phyloP scores from a whole-genome alignment of 2,797 vertebrate genomes.

The Lophotriccus pileatus region DNA sequence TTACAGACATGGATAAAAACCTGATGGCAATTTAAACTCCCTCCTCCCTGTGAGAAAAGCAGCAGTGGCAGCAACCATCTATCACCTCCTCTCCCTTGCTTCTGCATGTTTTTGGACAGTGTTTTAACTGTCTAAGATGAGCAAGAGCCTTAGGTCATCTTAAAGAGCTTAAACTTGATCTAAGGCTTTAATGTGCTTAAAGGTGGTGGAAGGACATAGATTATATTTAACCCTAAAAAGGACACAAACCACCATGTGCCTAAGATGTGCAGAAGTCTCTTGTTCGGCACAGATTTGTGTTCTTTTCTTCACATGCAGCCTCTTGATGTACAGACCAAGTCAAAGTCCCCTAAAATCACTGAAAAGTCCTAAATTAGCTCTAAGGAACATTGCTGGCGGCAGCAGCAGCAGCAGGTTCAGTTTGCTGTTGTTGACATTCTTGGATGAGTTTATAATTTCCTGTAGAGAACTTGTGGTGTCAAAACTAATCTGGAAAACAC shows the following conservation, averaged over 20 bases:
- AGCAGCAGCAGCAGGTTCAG: neutral
- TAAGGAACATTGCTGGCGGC: neutral
- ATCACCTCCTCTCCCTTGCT: neutral
- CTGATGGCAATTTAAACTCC: neutral
- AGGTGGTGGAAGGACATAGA: neutral
- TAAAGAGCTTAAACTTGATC: constrained; percentile 27
- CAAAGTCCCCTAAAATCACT: neutral
- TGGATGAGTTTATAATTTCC: neutral
- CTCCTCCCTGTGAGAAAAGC: neutral
- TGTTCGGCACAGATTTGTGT: neutral
- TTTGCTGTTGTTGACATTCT: neutral
- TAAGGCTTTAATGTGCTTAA: neutral
- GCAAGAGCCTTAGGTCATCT: neutral
- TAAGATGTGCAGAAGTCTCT: neutral
- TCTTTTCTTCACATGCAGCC: neutral
- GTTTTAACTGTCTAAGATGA: neutral
- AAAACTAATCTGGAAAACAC: neutral
- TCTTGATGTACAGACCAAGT: neutral
- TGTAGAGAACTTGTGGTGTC: neutral
- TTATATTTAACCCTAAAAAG: constrained; percentile 7
- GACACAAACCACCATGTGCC: fast-evolving
- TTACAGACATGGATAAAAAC: neutral
- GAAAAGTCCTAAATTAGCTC: neutral
- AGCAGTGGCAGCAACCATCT: neutral
- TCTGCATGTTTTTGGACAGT: neutral